Percentiles rank a stretch among this genome's conserved stretches.
Evolutionary conservation across 2,888 invertebrate genomes (phyloP).

Genomic region (Sceliomorpha sp.): DNA sequence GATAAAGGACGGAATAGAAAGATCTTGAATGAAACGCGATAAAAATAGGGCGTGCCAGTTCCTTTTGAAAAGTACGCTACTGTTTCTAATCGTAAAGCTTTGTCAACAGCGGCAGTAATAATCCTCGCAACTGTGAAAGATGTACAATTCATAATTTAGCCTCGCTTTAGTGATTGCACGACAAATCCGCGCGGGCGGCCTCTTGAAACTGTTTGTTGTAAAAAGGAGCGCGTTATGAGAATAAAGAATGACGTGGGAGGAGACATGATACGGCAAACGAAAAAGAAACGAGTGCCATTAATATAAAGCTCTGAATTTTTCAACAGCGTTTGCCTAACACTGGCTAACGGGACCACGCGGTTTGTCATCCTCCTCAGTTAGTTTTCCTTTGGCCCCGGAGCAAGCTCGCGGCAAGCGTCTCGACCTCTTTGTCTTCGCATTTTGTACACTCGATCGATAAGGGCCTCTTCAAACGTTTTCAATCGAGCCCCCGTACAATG

Average conservation of each 20-base stretch:
- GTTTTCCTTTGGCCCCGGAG: conserved; percentile 43
- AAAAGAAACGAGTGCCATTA: conserved; percentile 49
- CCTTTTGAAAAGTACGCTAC: too few relatives aligned
- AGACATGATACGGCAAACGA: conserved; percentile 24
- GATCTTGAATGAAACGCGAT: too few relatives aligned
- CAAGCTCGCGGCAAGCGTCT: conserved; percentile 35
- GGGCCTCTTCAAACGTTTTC: conserved; percentile 49
- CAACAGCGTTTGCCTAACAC: conserved; percentile 60
- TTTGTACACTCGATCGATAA: conserved; percentile 55
- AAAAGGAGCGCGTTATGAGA: conserved; percentile 13
- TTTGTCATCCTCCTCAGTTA: conserved; percentile 50
- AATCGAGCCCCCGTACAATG: conserved; percentile 47
- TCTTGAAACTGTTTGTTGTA: conserved; percentile 1
- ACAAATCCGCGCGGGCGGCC: conserved; percentile 13
- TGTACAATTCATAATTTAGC: too few relatives aligned
- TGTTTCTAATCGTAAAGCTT: too few relatives aligned
- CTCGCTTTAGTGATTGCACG: conserved; percentile 1
- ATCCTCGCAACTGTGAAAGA: too few relatives aligned
- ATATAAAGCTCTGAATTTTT: conserved; percentile 65
- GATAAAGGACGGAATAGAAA: too few relatives aligned
- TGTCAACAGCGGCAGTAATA: too few relatives aligned
- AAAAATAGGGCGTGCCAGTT: too few relatives aligned
- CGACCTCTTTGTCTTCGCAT: conserved; percentile 52
- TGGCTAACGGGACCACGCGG: conserved; percentile 60
- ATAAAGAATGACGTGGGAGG: conserved; percentile 13